These are phyloP conservation scores for Plestiodon gilberti DNA, from an alignment of 2,113 vertebrate genomes.

Conservation along the genomic window DNA sequence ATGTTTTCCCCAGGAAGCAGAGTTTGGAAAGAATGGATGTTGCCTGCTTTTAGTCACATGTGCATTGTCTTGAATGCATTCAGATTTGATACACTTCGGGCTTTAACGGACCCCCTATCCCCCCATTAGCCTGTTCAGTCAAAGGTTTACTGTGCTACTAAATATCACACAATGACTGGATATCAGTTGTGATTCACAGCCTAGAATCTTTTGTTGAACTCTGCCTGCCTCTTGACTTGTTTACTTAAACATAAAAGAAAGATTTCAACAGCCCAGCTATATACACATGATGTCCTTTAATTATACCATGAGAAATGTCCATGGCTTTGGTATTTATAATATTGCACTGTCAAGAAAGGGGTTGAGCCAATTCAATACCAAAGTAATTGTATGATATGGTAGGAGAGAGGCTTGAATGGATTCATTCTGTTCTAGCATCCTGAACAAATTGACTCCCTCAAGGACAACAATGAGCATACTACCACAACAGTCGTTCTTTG, in stretches of 20 bases:
- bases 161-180: too few species aligned
- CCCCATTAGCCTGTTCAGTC: too few species aligned
- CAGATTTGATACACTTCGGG: too few species aligned
- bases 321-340: neutral
- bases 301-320: neutral
- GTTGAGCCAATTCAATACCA: neutral
- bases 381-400: neutral
- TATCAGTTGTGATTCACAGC: neutral
- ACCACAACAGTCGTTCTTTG: neutral
- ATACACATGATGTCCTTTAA: fast-evolving
- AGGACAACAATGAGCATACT: neutral
- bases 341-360: neutral
- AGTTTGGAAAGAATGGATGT: too few species aligned
- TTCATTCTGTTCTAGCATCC: neutral
- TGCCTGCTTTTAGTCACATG: too few species aligned
- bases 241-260: neutral
- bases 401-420: neutral
- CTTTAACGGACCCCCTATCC: too few species aligned
- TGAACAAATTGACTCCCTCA: neutral
- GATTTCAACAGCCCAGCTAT: neutral
- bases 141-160: too few species aligned
- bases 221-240: neutral
- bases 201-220: neutral
- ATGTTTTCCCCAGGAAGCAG: too few species aligned
- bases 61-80: too few species aligned